phyloP scores from a whole-genome alignment of 2,888 invertebrate species.

The Eupsilia transversa region DNA sequence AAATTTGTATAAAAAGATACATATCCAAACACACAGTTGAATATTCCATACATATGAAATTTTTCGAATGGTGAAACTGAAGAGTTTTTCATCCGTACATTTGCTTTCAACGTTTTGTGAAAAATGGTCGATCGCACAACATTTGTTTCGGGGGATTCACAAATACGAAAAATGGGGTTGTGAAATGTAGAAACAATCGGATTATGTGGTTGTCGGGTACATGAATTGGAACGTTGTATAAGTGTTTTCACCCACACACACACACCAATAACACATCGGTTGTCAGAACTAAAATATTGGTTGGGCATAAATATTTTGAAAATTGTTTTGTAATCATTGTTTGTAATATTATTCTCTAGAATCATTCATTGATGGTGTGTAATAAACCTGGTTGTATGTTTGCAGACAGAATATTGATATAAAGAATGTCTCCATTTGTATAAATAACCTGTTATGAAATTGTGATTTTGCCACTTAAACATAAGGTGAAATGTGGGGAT shows the following conservation, averaged over 20 bases:
- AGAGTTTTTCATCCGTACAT: constrained; percentile 29
- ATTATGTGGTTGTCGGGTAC: neutral
- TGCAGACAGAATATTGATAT: no score
- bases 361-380: neutral
- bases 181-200: constrained; percentile 7
- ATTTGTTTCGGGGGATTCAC: constrained; percentile 37
- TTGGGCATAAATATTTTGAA: constrained; percentile 1
- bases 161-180: constrained; percentile 19
- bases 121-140: constrained; percentile 40
- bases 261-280: neutral
- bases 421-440: neutral
- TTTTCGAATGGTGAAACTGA: constrained; percentile 3
- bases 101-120: constrained; percentile 21
- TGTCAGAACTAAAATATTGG: constrained; percentile 2
- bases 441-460: neutral
- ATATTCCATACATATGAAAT: constrained; percentile 27
- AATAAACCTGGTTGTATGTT: no score
- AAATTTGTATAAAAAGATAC: neutral
- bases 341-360: neutral
- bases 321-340: neutral
- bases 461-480: neutral
- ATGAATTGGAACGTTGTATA: neutral
- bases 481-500: neutral
- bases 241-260: neutral
- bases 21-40: neutral